phyloP scores from a whole-genome alignment of 2,888 invertebrate genomes.

The Eurois occulta region DNA sequence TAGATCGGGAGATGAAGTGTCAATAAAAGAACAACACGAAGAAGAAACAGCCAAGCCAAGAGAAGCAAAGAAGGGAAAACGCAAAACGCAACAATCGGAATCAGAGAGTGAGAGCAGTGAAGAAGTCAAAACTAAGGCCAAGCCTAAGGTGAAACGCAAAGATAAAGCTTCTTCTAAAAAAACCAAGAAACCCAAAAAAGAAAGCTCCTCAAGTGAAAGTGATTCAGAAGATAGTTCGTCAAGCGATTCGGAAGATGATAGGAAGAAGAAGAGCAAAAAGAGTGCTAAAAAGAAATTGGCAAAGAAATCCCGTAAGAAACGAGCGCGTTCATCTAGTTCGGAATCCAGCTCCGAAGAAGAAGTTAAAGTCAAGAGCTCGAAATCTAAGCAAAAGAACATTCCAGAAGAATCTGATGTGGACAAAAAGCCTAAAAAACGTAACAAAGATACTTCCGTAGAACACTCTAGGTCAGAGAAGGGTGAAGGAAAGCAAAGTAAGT shows the following conservation, averaged over 20 bases:
- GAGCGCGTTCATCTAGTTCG: slow-evolving; percentile 87
- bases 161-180: slow-evolving; percentile 91
- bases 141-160: slow-evolving; percentile 86
- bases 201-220: slow-evolving; percentile 87
- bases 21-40: slow-evolving; percentile 88
- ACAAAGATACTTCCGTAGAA: slow-evolving; percentile 83
- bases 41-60: slow-evolving; percentile 76
- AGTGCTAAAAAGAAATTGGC: slow-evolving; percentile 86
- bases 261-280: slow-evolving; percentile 89
- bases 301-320: slow-evolving; percentile 87
- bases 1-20: slow-evolving; percentile 84
- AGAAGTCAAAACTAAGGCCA: slow-evolving; percentile 85
- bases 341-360: slow-evolving; percentile 90
- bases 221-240: slow-evolving; percentile 89
- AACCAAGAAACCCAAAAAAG: slow-evolving; percentile 87
- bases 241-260: slow-evolving; percentile 88
- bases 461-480: slow-evolving; percentile 82
- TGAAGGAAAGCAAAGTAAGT: slow-evolving; percentile 80
- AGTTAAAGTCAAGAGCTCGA: slow-evolving; percentile 86
- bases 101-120: slow-evolving; percentile 88
- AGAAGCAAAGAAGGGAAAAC: slow-evolving; percentile 86
- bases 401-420: slow-evolving; percentile 87
- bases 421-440: slow-evolving; percentile 85
- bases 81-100: slow-evolving; percentile 88
- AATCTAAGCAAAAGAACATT: slow-evolving; percentile 88